Conservation (phyloP, 2,797 vertebrate species). For the Acipenser transmontanus region DNA sequence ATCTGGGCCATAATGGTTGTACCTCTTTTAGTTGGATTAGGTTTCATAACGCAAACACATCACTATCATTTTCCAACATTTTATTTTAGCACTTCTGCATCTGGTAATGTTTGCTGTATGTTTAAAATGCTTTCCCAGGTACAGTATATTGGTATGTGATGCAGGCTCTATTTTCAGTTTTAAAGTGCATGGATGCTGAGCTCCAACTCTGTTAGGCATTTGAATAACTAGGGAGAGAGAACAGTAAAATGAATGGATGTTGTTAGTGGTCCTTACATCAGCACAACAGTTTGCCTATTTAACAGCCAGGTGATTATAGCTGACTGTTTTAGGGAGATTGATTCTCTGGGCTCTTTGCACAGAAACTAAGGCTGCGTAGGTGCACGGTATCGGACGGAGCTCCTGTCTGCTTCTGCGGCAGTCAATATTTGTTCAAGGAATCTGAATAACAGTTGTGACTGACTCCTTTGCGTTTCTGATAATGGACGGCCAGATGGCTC, state of each 20-base stretch:
- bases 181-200: neutral
- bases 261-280: neutral
- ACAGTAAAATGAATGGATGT: slow-evolving; percentile 1
- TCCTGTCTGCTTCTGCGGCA: slow-evolving; percentile 58
- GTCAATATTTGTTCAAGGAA: slow-evolving; percentile 81
- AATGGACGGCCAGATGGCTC: slow-evolving; percentile 76
- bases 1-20: no score
- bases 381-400: slow-evolving; percentile 23
- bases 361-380: slow-evolving; percentile 11
- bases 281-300: neutral
- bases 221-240: slow-evolving; percentile 26
- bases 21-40: no score
- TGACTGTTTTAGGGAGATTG: neutral
- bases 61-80: no score
- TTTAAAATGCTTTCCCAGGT: no score
- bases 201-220: slow-evolving; percentile 41
- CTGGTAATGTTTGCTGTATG: no score
- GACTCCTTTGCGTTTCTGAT: slow-evolving; percentile 76
- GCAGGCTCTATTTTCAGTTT: no score
- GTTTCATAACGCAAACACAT: no score
- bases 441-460: slow-evolving; percentile 69
- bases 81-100: no score
- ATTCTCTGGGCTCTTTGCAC: slow-evolving; percentile 2
- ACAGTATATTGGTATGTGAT: no score
- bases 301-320: neutral